Conservation (phyloP, 2,888 invertebrate genomes). For the Clepsis dumicolana region DNA sequence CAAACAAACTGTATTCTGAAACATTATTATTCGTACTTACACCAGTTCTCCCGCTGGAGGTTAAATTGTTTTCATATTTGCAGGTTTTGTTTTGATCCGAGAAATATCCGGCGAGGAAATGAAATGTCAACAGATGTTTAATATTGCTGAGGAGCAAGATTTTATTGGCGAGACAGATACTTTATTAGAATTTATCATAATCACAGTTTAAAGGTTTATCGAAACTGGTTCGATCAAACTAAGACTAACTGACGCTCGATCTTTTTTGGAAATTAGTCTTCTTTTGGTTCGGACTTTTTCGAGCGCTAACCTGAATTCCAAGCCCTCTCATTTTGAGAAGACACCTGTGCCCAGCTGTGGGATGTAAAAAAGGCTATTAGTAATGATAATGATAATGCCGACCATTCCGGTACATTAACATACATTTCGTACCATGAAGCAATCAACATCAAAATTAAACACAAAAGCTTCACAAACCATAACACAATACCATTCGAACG, state of each 20-base stretch:
- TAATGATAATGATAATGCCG: too few relatives aligned
- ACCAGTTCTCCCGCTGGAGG: constrained; percentile 24
- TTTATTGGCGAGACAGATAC: constrained; percentile 4
- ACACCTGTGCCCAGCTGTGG: too few relatives aligned
- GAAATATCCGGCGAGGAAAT: constrained; percentile 37
- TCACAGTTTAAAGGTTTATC: too few relatives aligned
- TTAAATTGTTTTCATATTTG: constrained; percentile 34
- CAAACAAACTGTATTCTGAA: constrained; percentile 40
- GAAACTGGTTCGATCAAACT: too few relatives aligned
- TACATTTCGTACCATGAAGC: background rate
- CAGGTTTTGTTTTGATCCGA: constrained; percentile 27
- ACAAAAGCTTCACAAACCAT: background rate
- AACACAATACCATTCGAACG: constrained; percentile 5
- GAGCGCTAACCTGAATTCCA: too few relatives aligned
- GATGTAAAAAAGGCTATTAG: too few relatives aligned
- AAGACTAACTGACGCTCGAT: too few relatives aligned
- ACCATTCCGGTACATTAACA: too few relatives aligned
- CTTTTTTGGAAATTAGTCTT: too few relatives aligned
- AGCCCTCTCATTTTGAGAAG: too few relatives aligned
- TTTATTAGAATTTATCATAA: too few relatives aligned
- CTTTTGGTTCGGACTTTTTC: too few relatives aligned
- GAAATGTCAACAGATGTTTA: constrained; percentile 25
- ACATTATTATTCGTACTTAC: constrained; percentile 39
- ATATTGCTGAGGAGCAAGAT: background rate
- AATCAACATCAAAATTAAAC: background rate